Evolutionary conservation across 2,113 vertebrate species (phyloP).

Genomic region (Amblyopsis rosae): DNA sequence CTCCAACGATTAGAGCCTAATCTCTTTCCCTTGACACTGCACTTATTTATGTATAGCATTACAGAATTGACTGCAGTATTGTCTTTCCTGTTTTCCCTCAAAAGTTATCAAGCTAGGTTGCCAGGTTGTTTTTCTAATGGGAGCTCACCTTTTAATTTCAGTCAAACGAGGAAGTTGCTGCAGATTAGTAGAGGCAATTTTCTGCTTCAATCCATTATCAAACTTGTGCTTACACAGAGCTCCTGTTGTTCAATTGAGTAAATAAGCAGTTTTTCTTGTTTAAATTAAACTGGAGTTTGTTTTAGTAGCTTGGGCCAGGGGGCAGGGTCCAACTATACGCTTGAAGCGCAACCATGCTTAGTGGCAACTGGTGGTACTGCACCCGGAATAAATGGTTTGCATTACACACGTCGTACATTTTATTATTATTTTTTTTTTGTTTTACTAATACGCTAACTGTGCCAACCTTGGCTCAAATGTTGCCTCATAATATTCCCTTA

Average conservation of each 20-base stretch:
- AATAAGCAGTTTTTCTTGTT: constrained; percentile 29
- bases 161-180: constrained; percentile 65
- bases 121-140: constrained; percentile 74
- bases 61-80: constrained; percentile 52
- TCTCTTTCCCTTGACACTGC: constrained; percentile 47
- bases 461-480: no score
- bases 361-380: constrained; percentile 19
- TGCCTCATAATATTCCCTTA: no score
- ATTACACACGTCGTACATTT: no score
- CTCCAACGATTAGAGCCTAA: constrained; percentile 56
- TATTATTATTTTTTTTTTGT: no score
- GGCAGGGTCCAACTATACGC: no score
- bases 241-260: constrained; percentile 70
- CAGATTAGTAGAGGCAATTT: constrained; percentile 76
- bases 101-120: constrained; percentile 67
- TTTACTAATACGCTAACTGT: no score
- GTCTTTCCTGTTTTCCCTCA: constrained; percentile 43
- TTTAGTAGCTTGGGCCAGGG: constrained; percentile 56
- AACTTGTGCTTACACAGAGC: constrained; percentile 67
- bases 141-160: constrained; percentile 76
- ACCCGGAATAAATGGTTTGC: no score
- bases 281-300: constrained; percentile 34
- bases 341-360: constrained; percentile 17
- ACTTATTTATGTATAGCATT: constrained; percentile 53
- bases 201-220: constrained; percentile 79